Evolutionary conservation across 1,140 invertebrate species (phyloP), one percentile per base, ranked within the genome.

Genomic region (Atta cephalotes): DNA sequence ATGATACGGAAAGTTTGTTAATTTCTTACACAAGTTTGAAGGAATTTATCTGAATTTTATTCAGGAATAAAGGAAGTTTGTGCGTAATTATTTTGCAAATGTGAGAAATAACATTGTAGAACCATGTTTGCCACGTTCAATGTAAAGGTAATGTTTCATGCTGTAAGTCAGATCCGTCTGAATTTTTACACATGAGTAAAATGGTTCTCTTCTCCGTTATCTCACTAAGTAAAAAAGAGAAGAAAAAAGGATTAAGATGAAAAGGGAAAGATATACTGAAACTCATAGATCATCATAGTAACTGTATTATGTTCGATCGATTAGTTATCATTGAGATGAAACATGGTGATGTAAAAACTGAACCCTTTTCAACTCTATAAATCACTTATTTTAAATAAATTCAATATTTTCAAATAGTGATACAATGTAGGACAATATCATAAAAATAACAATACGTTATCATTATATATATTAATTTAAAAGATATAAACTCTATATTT

Each of bases 41-140:
- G 21, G 74, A 77, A 60, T 62, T 62, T 76, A 79, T 79, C 39
- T 28, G 25, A 28, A 76, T 76, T 58, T 28, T 79, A 66, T 66
- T 28, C 35, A 35, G 25, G 39, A 66, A 51, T 10, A 21, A 35
- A 66, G 25, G 10, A 63, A 31, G 45, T 49, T 51, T 18, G 28
- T 28, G 62, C 45, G 25, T 49, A 65, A 79, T 79, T n/a, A 70
- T 62, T 66, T 79, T 66, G 62, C 45, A 18, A 65, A 79, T 79
- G 39, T 65, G 39, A 78, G 25, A 31, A 62, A 28, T 77, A 77
- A 63, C 39, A 49, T 49, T 56, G 39, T 28, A 65, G 60, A 25
- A 21, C 3, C 39, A 49, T n/a, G 39, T 78, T 78, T 63, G 76
- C 51, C 76, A 49, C 25, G 21, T 49, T 66, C 62, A 78, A 65